Conservation (phyloP, 2,113 vertebrate genomes). For the Himantopus leucocephalus region DNA sequence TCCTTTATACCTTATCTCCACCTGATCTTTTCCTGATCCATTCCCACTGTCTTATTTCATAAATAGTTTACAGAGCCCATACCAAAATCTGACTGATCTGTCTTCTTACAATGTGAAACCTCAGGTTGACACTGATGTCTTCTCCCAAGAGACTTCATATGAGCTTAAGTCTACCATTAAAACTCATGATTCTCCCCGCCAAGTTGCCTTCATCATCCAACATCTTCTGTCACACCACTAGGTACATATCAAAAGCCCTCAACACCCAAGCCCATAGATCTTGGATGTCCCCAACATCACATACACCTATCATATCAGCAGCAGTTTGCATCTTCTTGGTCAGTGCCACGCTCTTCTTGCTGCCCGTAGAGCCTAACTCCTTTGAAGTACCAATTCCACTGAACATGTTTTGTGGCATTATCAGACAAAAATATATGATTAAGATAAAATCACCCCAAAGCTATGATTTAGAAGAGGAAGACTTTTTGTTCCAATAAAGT, state of each 20-base stretch:
- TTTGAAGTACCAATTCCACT: background rate
- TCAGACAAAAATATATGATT: background rate
- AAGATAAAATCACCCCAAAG: background rate
- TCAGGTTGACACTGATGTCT: background rate
- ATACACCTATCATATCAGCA: background rate
- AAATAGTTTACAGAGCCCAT: background rate
- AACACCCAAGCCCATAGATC: accelerated
- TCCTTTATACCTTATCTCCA: background rate
- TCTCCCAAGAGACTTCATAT: background rate
- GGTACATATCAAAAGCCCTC: background rate
- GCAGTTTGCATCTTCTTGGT: background rate
- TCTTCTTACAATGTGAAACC: background rate
- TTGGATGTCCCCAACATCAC: background rate
- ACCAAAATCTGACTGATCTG: background rate
- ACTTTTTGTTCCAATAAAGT: background rate
- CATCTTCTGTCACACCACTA: background rate
- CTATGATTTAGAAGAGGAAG: background rate
- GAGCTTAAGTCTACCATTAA: background rate
- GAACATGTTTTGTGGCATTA: background rate
- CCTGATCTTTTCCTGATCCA: background rate
- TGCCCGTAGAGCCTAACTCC: background rate
- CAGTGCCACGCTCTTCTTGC: background rate
- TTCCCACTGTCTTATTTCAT: background rate
- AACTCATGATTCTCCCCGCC: background rate
- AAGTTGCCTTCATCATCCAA: background rate